Conservation (phyloP, 2,888 invertebrate species). For the Amphipyra tragopoginis region DNA sequence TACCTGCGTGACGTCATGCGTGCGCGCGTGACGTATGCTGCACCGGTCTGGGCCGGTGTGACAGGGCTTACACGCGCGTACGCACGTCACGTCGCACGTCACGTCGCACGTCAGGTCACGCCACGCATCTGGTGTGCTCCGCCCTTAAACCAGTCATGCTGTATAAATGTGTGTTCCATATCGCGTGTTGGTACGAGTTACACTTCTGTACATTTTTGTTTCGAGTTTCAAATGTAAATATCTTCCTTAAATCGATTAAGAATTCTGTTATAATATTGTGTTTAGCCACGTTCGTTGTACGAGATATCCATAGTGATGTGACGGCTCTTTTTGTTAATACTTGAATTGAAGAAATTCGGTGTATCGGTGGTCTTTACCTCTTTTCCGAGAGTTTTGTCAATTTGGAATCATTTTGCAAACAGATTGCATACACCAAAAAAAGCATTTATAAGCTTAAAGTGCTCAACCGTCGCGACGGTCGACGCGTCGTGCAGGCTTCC, state of each 20-base stretch:
- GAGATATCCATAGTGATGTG: conserved; percentile 35
- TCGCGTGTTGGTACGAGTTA: neutral
- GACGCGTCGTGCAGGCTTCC: no score
- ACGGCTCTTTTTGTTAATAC: conserved; percentile 36
- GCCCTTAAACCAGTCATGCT: no score
- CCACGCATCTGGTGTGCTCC: no score
- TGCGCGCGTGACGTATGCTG: no score
- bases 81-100: no score
- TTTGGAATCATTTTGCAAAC: neutral
- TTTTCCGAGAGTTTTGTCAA: conserved; percentile 1
- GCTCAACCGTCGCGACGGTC: no score
- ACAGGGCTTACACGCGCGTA: no score
- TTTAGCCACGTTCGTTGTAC: conserved; percentile 50
- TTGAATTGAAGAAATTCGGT: conserved; percentile 17
- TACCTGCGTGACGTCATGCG: no score
- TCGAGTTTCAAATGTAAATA: conserved; percentile 22
- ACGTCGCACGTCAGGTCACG: no score
- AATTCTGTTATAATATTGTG: conserved; percentile 49
- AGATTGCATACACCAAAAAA: neutral
- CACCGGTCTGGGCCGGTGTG: no score
- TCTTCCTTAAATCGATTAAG: conserved; percentile 47
- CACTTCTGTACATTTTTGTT: neutral
- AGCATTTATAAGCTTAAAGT: no score
- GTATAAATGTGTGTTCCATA: neutral
- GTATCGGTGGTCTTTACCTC: conserved; percentile 1